Evolutionary conservation across 2,888 invertebrate species (phyloP), one percentile per base, ranked within the genome.

Genomic region (Brenthis daphne): DNA sequence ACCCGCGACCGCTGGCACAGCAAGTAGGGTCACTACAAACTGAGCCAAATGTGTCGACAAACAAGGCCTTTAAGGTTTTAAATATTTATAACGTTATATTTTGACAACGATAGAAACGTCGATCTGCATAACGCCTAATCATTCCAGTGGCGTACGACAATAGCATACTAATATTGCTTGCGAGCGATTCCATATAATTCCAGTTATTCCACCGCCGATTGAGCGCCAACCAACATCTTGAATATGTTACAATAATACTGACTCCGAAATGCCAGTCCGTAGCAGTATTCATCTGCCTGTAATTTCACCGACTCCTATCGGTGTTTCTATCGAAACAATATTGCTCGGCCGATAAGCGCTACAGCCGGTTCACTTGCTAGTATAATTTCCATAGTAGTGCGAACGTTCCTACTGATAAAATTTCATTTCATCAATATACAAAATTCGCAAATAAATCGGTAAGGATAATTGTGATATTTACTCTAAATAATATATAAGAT

Each of bases 81-180:
- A 80, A 82, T 83, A 85, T 85, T 82, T 80, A 77, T 84, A 82
- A 80, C 87, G 86, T 85, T 88, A 85, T 87, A 86, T 84, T 88
- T 87, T 84, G 81, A 84, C 81, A 80, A 77, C 81, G 78, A 76
- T 77, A 80, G 80, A 80, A 81, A 79, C 80, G 79, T 75, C 79
- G 77, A 79, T 71, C 76, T 77, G 81, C 85, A 83, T 89, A 89
- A 89, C 89, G 87, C 89, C 87, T 84, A 81, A 85, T 90, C 90
- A 92, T 91, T 90, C 90, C 91, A 85, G 84, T 80, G 85, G 87
- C 82, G 85, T 82, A 85, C 87, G 85, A 82, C 80, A 79, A 74
- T 80, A 82, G 92, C 90, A 92, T 92, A 90, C 90, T 91, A 91
- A 92, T 91, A 88, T 82, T 85, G 83, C 80, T 81, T 81, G 83